Conservation (phyloP, 2,113 vertebrate species). For the Tragelaphus scriptus region DNA sequence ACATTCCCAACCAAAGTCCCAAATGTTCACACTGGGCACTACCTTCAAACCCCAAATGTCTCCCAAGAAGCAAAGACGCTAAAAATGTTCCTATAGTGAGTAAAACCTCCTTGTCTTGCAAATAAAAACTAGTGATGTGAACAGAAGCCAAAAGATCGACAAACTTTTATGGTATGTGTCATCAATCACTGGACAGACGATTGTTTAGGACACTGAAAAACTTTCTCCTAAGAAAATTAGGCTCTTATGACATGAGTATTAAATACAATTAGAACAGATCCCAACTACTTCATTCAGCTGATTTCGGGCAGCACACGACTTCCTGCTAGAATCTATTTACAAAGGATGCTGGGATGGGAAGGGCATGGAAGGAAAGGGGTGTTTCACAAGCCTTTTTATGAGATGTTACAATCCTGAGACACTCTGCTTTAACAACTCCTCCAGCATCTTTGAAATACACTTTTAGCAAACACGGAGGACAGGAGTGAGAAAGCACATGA, state of each 20-base stretch:
- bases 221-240: background rate
- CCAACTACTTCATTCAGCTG: background rate
- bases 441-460: background rate
- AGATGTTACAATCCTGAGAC: background rate
- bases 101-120: background rate
- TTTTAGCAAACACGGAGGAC: background rate
- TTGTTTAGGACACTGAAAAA: background rate
- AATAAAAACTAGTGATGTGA: background rate
- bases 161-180: background rate
- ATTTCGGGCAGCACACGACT: background rate
- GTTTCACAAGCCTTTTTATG: background rate
- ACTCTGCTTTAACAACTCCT: background rate
- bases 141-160: background rate
- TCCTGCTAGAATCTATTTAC: background rate
- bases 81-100: background rate
- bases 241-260: background rate
- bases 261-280: background rate
- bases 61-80: background rate
- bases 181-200: background rate
- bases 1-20: background rate
- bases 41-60: background rate
- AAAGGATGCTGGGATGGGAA: background rate
- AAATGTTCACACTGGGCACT: background rate
- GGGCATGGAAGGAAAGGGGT: background rate
- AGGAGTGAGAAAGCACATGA: background rate